Evolutionary conservation across 2,888 invertebrate genomes (phyloP).

Genomic region (Tipula vernalis): DNA sequence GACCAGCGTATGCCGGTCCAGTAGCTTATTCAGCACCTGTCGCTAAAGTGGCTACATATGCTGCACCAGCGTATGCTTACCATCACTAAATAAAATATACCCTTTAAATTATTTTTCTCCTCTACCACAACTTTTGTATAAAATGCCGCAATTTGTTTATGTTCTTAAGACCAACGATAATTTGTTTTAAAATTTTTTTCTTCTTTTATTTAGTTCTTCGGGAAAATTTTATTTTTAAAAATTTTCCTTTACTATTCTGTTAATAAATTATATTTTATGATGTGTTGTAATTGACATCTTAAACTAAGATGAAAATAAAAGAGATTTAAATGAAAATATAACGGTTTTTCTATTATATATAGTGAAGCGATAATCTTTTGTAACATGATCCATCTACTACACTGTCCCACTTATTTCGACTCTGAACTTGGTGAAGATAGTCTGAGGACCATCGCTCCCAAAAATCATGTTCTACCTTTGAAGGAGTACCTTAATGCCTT

Average conservation of each 20-base stretch:
- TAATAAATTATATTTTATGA: not conserved
- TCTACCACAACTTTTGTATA: not conserved
- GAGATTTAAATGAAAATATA: not conserved
- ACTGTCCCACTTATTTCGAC: too few species aligned
- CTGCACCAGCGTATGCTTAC: slow-evolving; percentile 6
- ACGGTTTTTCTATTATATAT: not conserved
- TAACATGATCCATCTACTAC: too few species aligned
- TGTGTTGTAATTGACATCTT: not conserved
- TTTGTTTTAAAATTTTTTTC: not conserved
- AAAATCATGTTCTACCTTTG: too few species aligned
- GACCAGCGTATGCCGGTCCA: slow-evolving; percentile 14
- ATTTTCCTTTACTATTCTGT: not conserved
- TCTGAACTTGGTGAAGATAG: too few species aligned
- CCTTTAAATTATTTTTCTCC: not conserved
- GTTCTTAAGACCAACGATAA: not conserved
- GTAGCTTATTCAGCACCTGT: slow-evolving; percentile 12
- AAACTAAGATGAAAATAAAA: not conserved
- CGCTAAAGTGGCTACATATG: slow-evolving; percentile 14
- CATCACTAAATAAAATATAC: not conserved
- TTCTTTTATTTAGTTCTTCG: not conserved
- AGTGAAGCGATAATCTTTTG: too few species aligned
- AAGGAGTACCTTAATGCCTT: too few species aligned
- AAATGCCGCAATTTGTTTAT: not conserved
- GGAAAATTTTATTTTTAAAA: not conserved
- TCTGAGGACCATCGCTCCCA: too few species aligned